These are phyloP conservation scores for Lates japonicus DNA, from an alignment of 2,797 vertebrate genomes.

Conservation along the genomic window DNA sequence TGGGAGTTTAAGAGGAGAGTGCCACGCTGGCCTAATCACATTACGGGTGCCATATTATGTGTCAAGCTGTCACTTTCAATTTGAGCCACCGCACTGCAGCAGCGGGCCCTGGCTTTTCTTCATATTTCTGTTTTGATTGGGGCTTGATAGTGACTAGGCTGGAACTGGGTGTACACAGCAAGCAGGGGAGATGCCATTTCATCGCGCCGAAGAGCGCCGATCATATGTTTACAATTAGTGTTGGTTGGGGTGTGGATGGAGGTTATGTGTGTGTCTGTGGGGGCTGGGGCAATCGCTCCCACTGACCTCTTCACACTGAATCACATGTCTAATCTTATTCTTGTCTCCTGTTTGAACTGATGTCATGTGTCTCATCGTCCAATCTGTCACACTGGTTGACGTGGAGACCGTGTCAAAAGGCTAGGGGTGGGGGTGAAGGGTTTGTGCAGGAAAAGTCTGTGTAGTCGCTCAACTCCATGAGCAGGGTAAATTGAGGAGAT, in stretches of 20 bases:
- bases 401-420: slow-evolving; percentile 72
- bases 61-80: slow-evolving; percentile 91
- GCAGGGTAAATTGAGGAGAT: slow-evolving; percentile 73
- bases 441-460: slow-evolving; percentile 60
- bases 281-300: slow-evolving; percentile 53
- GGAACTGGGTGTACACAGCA: slow-evolving; percentile 55
- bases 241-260: slow-evolving; percentile 60
- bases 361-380: slow-evolving; percentile 82
- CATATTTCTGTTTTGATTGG: slow-evolving; percentile 86
- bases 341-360: slow-evolving; percentile 79
- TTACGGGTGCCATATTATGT: slow-evolving; percentile 89
- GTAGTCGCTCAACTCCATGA: slow-evolving; percentile 56
- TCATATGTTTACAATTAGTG: slow-evolving; percentile 86
- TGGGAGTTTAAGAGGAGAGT: slow-evolving; percentile 83
- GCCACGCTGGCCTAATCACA: slow-evolving; percentile 88
- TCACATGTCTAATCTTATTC: slow-evolving; percentile 85
- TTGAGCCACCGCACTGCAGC: slow-evolving; percentile 78
- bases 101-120: slow-evolving; percentile 70
- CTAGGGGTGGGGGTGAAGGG: slow-evolving; percentile 23
- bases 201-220: slow-evolving; percentile 49
- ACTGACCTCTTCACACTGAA: slow-evolving; percentile 80
- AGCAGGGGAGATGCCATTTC: slow-evolving; percentile 50
- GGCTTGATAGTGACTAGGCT: slow-evolving; percentile 77
- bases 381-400: slow-evolving; percentile 81
- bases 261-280: slow-evolving; percentile 37